Conservation (phyloP, 2,797 vertebrate genomes). For the Lindbergichthys nudifrons region DNA sequence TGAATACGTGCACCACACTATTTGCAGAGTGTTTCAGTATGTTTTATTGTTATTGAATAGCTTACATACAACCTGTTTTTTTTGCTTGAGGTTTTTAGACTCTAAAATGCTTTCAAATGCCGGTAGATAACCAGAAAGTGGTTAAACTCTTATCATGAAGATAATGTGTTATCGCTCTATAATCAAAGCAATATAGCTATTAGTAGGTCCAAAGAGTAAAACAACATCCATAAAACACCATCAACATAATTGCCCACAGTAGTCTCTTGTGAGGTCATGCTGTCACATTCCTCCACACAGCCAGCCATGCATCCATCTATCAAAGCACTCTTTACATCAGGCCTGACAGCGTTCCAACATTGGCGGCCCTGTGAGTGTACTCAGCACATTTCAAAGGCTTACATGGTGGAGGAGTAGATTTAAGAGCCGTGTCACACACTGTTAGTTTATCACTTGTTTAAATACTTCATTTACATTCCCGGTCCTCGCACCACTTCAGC, state of each 20-base stretch:
- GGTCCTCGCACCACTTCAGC: neutral
- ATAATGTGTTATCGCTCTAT: neutral
- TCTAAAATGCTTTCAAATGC: neutral
- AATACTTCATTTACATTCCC: conserved; percentile 7
- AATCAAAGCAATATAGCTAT: neutral
- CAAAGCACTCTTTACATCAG: conserved; percentile 19
- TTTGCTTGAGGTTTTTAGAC: conserved; percentile 1
- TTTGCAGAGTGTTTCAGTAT: neutral
- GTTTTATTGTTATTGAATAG: neutral
- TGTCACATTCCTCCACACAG: conserved; percentile 28
- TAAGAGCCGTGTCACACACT: neutral
- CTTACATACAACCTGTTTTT: neutral
- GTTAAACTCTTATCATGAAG: neutral
- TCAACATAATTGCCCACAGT: conserved; percentile 13
- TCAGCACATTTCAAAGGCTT: conserved; percentile 20
- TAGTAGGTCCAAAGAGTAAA: neutral
- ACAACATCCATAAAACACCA: conserved; percentile 5
- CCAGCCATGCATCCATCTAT: conserved; percentile 9
- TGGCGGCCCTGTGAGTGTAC: neutral
- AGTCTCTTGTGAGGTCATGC: conserved; percentile 1
- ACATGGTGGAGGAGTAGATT: conserved; percentile 5
- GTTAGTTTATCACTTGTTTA: conserved; percentile 12
- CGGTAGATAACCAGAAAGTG: neutral
- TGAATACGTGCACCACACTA: too few relatives aligned
- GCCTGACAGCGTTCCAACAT: conserved; percentile 17